Conservation (phyloP, 2,797 vertebrate species). For the Yasuhikotakia modesta region DNA sequence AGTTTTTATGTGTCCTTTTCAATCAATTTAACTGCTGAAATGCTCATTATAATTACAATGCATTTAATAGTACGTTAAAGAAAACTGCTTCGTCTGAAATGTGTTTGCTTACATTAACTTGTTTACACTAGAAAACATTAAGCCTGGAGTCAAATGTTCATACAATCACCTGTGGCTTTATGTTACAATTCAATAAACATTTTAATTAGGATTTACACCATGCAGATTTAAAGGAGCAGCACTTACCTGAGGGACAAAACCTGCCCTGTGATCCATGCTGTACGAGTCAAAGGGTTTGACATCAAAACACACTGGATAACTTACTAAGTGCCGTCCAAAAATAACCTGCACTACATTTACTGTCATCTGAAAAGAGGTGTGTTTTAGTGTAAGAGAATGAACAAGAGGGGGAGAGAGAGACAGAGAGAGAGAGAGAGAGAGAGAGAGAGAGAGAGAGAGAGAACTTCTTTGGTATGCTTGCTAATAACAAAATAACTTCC, state of each 20-base stretch:
- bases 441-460: not conserved
- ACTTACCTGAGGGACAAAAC: constrained; percentile 73
- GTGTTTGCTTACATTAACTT: no score
- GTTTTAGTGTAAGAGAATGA: not conserved
- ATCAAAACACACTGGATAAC: not conserved
- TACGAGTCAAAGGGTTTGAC: constrained; percentile 3
- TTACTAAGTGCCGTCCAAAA: not conserved
- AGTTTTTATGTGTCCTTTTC: not conserved
- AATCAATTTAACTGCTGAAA: no score
- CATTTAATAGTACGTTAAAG: no score
- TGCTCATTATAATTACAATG: no score
- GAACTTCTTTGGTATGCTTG: not conserved
- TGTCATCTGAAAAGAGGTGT: not conserved
- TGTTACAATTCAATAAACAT: not conserved
- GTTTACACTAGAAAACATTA: not conserved
- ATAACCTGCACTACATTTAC: not conserved
- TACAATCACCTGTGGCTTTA: not conserved
- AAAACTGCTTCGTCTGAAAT: no score
- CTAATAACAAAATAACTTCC: constrained; percentile 21
- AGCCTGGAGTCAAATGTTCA: not conserved
- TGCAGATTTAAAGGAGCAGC: not conserved
- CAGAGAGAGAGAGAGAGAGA: not conserved
- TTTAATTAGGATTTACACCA: not conserved
- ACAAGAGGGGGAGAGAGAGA: not conserved
- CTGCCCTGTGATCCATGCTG: constrained; percentile 51